Base-by-base conservation (phyloP, 2,888 invertebrate species). In the Dexiosoma caninum region DNA sequence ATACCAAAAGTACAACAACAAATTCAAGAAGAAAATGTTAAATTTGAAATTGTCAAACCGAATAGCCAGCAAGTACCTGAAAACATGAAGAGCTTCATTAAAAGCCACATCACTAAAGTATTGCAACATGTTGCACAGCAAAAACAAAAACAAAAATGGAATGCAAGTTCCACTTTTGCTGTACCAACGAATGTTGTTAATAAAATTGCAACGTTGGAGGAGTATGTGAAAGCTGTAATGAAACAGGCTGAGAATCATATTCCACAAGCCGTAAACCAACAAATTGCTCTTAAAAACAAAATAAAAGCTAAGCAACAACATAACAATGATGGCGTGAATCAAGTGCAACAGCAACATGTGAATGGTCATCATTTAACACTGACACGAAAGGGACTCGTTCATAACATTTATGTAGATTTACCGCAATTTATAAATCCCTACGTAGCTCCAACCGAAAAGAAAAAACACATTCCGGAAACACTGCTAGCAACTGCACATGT, bases 191-290 rank as follows among this genome's bases (percentile, higher is more conserved):
- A 57, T 40, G 49, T 77, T 2, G 27, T 35, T 9, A 30, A 77
- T 2, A 70, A 64, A 16, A 67, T 70, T 40, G 30, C 70, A 2
- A 77, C 37, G 37, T 12, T 77, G n/a, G 21, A 70, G n/a, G 16
- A 70, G 10, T 51, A 66, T 44, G 66, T 75, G 1, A 51, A 60
- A 10, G 3, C 14, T 7, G 44, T 70, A 35, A 74, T 79, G 62
- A 23, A 79, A 27, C 74, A 79, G n/a, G 57, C 51, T 27, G 78
- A 79, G 30, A 51, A 21, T 12, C 79, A 79, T 59, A 44, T 79
- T 30, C 69, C 79, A 7, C 75, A 75, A 30, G 75, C 62, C 4
- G 37, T 83, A 40, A 70, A 77, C 12, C 71, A 80, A 4, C 78
- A 78, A 60, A 46, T 67, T 60, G 75, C 59, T 2, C 27, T 32